phyloP scores from a whole-genome alignment of 2,797 vertebrate species.

The Lates japonicus region DNA sequence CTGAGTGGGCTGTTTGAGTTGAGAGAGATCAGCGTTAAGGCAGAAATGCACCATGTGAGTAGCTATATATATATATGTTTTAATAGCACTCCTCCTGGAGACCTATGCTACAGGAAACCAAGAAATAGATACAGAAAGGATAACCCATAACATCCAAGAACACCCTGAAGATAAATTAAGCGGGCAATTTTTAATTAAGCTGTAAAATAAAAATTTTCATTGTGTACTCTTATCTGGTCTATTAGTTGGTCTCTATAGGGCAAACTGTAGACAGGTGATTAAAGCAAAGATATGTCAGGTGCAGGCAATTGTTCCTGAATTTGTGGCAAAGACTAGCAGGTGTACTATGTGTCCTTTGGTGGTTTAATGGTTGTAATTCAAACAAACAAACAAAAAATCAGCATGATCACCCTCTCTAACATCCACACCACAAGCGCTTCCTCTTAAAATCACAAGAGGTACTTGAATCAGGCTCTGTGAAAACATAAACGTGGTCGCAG shows the following conservation, averaged over 20 bases:
- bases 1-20: slow-evolving; percentile 69
- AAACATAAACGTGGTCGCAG: slow-evolving; percentile 19
- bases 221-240: neutral
- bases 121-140: slow-evolving; percentile 6
- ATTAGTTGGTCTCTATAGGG: neutral
- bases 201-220: neutral
- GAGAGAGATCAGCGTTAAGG: slow-evolving; percentile 60
- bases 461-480: slow-evolving; percentile 13
- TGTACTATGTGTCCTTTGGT: neutral
- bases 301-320: slow-evolving; percentile 7
- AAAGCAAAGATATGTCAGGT: neutral
- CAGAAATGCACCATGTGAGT: slow-evolving; percentile 37
- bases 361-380: slow-evolving; percentile 22
- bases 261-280: slow-evolving; percentile 4
- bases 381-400: neutral
- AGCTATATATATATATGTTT: slow-evolving; percentile 13
- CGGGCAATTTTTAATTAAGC: neutral
- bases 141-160: neutral
- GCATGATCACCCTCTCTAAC: slow-evolving; percentile 12
- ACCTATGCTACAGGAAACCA: neutral
- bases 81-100: slow-evolving; percentile 1
- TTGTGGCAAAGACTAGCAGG: neutral
- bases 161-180: neutral
- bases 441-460: slow-evolving; percentile 12
- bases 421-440: neutral